Percentiles rank a stretch among this genome's conserved stretches.
Conservation (phyloP, 1,140 invertebrate genomes). For the Drepana arcuata region DNA sequence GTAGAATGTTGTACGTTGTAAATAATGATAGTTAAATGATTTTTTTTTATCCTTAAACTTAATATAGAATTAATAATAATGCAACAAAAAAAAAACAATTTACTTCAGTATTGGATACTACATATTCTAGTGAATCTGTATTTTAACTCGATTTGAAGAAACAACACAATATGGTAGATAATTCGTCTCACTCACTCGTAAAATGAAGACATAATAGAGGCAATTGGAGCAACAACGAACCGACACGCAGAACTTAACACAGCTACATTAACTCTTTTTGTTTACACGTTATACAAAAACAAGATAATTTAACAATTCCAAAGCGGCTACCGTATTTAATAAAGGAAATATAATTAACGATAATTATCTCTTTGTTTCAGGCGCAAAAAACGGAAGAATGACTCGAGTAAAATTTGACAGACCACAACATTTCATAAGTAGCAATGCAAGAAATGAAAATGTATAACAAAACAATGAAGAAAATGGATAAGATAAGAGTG, state of each 20-base stretch:
- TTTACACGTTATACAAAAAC: constrained; percentile 25
- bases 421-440: constrained; percentile 7
- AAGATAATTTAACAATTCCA: constrained; percentile 26
- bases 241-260: constrained; percentile 34
- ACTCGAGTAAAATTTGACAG: constrained; percentile 12
- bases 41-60: too few species aligned
- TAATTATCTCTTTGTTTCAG: constrained; percentile 49
- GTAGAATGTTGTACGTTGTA: too few species aligned
- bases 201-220: constrained; percentile 45
- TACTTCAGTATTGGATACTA: too few species aligned
- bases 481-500: constrained; percentile 35
- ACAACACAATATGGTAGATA: constrained; percentile 1
- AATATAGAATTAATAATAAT: too few species aligned
- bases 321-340: constrained; percentile 32
- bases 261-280: constrained; percentile 26
- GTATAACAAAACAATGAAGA: constrained; percentile 30
- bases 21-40: too few species aligned
- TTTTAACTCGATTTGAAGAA: constrained; percentile 13
- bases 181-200: constrained; percentile 24
- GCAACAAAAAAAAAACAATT: too few species aligned
- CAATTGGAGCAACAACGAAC: constrained; percentile 35
- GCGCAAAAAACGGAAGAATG: constrained; percentile 29
- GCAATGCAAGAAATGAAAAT: constrained; percentile 24
- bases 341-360: constrained; percentile 20
- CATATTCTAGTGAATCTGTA: too few species aligned